Base-by-base conservation (phyloP, 92 coral and sea anemone species). In the Pocillopora grandis region DNA sequence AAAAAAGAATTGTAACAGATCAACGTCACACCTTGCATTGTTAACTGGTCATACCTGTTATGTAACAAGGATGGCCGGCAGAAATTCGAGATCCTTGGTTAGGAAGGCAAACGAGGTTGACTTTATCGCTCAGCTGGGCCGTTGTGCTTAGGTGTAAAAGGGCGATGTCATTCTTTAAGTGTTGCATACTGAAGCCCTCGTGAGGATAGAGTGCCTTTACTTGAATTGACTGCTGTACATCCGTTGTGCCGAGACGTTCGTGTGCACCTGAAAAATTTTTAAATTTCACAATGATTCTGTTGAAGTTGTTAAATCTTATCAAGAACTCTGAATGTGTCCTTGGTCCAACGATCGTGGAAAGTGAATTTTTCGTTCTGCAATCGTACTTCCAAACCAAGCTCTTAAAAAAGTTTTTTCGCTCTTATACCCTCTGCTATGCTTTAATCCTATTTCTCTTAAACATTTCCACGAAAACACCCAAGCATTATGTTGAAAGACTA, bases 81-180 rank as follows among this genome's bases (percentile, higher is more conserved):
- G 63, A 72, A 62, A 87, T 85, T 35, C 72, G 62, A 84, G 87
- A 85, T 49, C 92, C 90, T 12, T 87, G 67, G 1, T 80, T 14
- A 9, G 92, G 93, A 14, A 87, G 78, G 75, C 93, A 90, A 49
- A 90, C 93, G 2, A 91, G 83, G 88, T 87, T 83, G 12, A 90
- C 93, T 65, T 90, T 48, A 2, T 33, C 10, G 60, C 90, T 90
- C 48, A 52, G 21, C 33, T 33, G 12, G 14, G 84, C 71, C 11
- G 91, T n/a, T 48, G 84, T 10, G 9, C 35, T 80, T 18, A 90
- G 86, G 52, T 84, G 84, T 48, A 90, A 72, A 14, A 90, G 86
- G 16, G 91, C 93, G 14, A 90, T 55, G 73, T 90, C 93, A 76
- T 87, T 83, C 5, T 80, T 70, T 71, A 90, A 66, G 2, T 79